Evolutionary conservation across 2,888 invertebrate genomes (phyloP).

Genomic region (Orgyia antiqua): DNA sequence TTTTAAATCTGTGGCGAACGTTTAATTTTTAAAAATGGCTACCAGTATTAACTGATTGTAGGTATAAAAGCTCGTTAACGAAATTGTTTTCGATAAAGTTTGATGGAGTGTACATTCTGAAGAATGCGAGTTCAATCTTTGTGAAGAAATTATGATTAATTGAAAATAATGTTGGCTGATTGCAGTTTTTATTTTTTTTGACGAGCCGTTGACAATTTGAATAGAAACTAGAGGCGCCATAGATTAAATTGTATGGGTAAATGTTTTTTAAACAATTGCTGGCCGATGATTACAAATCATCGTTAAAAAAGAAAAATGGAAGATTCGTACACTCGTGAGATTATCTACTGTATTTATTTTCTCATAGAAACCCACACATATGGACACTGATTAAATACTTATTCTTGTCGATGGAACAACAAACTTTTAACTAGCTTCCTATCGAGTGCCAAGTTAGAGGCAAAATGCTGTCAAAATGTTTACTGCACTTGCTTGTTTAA

Average conservation of each 20-base stretch:
- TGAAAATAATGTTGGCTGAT: slow-evolving; percentile 20
- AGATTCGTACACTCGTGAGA: no score
- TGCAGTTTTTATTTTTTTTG: slow-evolving; percentile 11
- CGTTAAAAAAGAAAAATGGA: no score
- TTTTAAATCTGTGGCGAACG: slow-evolving; percentile 18
- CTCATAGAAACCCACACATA: no score
- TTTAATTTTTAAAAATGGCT: slow-evolving; percentile 38
- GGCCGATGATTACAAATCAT: not conserved
- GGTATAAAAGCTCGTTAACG: slow-evolving; percentile 51
- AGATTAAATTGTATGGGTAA: not conserved
- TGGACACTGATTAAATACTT: no score
- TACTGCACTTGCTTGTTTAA: no score
- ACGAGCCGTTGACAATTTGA: slow-evolving; percentile 14
- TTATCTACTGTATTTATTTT: no score
- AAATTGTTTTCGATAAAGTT: slow-evolving; percentile 52
- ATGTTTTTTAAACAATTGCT: not conserved
- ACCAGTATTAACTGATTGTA: slow-evolving; percentile 47
- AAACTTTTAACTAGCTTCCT: no score
- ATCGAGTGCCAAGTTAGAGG: no score
- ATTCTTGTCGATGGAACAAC: no score
- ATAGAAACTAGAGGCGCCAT: slow-evolving; percentile 1
- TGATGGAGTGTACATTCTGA: slow-evolving; percentile 27
- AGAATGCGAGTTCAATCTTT: slow-evolving; percentile 24
- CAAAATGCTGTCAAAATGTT: no score
- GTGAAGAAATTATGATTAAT: slow-evolving; percentile 26